Evolutionary conservation across 2,113 vertebrate species (phyloP).

Genomic region (Oxyruncus cristatus): DNA sequence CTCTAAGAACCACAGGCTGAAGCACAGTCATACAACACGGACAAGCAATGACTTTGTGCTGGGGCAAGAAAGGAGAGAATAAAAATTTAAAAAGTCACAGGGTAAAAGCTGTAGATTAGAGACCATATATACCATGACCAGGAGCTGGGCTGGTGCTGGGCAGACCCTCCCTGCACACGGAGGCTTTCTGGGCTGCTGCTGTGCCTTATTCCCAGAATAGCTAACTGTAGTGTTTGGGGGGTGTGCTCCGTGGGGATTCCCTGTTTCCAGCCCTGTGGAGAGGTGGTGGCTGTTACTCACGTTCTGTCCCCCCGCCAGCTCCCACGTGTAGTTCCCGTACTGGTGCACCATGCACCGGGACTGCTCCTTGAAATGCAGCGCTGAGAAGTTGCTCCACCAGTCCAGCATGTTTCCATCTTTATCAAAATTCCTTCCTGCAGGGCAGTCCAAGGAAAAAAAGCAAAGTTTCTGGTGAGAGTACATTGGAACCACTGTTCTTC

Average conservation of each 20-base stretch:
- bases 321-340: conserved; percentile 92
- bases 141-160: neutral
- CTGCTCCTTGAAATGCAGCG: conserved; percentile 87
- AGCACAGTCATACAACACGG: neutral
- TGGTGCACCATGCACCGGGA: conserved; percentile 92
- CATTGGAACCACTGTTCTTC: neutral
- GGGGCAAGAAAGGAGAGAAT: neutral
- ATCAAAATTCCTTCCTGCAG: conserved; percentile 92
- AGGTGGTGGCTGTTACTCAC: conserved; percentile 41
- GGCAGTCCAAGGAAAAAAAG: neutral
- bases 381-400: conserved; percentile 97
- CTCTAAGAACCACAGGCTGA: neutral
- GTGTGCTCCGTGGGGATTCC: neutral
- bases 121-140: neutral
- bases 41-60: neutral
- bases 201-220: neutral
- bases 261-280: neutral
- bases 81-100: neutral
- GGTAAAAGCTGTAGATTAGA: neutral
- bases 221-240: accelerated
- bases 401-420: conserved; percentile 94
- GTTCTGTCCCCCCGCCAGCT: conserved; percentile 87
- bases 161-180: neutral
- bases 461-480: neutral
- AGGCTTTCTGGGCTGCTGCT: neutral